phyloP scores from a whole-genome alignment of 2,888 invertebrate genomes.

The Cinara cedri region DNA sequence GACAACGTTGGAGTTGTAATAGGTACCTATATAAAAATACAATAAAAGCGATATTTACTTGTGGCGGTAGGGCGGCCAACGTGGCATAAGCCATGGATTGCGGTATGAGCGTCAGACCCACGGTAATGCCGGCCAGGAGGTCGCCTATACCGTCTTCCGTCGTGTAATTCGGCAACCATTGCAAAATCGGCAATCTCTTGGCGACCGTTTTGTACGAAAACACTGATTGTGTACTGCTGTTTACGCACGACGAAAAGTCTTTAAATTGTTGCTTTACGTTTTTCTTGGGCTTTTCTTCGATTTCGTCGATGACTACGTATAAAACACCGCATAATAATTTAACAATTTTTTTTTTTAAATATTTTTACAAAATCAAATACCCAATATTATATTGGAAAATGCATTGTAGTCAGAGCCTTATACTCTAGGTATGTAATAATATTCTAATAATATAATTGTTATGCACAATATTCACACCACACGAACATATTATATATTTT shows the following conservation, averaged over 20 bases:
- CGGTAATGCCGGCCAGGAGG: constrained; percentile 88
- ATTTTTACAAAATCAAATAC: not conserved
- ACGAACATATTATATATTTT: too few species aligned
- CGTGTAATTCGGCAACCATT: constrained; percentile 81
- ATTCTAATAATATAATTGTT: not conserved
- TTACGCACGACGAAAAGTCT: constrained; percentile 62
- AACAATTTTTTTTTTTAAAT: not conserved
- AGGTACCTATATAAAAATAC: not conserved
- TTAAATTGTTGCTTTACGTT: constrained; percentile 62
- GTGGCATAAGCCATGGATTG: constrained; percentile 84
- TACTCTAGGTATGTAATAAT: too few species aligned
- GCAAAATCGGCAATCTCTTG: constrained; percentile 75
- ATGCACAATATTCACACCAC: too few species aligned
- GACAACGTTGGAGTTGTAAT: too few species aligned
- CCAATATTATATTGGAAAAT: too few species aligned
- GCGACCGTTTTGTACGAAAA: constrained; percentile 75
- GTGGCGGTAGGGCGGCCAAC: constrained; percentile 77
- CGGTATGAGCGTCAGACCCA: constrained; percentile 91
- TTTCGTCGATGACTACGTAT: constrained; percentile 65
- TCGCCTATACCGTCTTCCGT: constrained; percentile 79
- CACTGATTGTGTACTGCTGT: constrained; percentile 64
- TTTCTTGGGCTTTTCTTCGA: constrained; percentile 61
- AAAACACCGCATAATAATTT: not conserved
- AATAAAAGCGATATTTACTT: constrained; percentile 63
- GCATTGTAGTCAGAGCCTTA: too few species aligned